Base-by-base conservation (phyloP, 2,113 vertebrate genomes). In the Gracilinanus agilis region DNA sequence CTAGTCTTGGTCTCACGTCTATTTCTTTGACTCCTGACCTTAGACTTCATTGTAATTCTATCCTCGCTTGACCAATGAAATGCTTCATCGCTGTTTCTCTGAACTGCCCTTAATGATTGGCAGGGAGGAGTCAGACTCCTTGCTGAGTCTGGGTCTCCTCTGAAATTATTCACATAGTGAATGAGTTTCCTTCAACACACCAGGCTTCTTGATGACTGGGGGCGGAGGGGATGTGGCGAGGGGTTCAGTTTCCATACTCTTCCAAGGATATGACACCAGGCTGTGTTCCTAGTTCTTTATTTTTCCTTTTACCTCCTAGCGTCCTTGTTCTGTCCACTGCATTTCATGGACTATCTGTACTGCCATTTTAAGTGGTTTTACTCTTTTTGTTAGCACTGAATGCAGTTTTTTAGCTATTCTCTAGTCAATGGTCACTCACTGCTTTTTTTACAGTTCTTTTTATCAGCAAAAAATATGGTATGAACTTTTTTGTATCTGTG, bases 141-240 rank as follows among this genome's bases (percentile, higher is more conserved):
- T 97, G 95, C 95, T 90, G 95, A 95, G 91, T 91, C 90, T 92
- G 93, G 92, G 90, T 91, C 96, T 93, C 97, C 93, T 89, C 96
- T 96, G 94, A 90, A 96, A 95, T 96, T 97, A 97, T 96, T 96
- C 54, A 93, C 95, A 83, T 97, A 95, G 94, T 94, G 94, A 96
- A 90, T 92, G 95, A 97, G 93, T 94, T 96, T 95, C 93, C 91
- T 75, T 19, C 95, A 94, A 96, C 95, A 90, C 83, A 95, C 61
- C 95, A 93, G 97, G 90, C 94, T 97, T 93, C 94, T 96, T 95
- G 92, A 96, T 95, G 90, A 96, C 95, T 96, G 61, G 90, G 58
- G 49, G n/a, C n/a, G n/a, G n/a, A n/a, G n/a, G n/a, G n/a, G n/a
- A n/a, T 49, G 49, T 49, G 49, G 49, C 3, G 49, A 3, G 49